Evolutionary conservation across 2,113 vertebrate species (phyloP).

Genomic region (Opisthocomus hoazin): DNA sequence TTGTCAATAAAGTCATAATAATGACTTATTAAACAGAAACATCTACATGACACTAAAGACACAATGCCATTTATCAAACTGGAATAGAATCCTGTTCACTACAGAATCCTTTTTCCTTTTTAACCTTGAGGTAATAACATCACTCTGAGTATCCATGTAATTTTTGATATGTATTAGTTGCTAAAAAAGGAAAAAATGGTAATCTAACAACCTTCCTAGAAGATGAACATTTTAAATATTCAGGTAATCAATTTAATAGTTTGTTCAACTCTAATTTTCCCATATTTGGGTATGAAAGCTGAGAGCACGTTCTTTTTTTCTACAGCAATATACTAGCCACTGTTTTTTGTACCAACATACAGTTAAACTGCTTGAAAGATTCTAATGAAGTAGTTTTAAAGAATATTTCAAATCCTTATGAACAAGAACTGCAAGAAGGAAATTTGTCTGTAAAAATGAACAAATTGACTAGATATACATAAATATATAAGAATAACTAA

Average conservation of each 20-base stretch:
- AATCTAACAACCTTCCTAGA: background rate
- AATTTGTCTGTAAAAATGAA: background rate
- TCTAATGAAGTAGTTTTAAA: background rate
- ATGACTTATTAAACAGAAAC: background rate
- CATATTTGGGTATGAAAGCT: background rate
- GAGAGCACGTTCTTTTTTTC: background rate
- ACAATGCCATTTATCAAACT: background rate
- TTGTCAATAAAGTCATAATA: background rate
- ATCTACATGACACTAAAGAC: background rate
- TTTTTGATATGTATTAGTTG: background rate
- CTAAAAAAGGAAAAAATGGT: background rate
- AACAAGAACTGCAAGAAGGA: background rate
- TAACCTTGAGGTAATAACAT: background rate
- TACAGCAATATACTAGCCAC: background rate
- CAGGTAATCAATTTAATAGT: background rate
- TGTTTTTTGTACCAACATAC: background rate
- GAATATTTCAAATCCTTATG: background rate
- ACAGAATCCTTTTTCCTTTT: background rate
- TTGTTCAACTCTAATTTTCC: background rate
- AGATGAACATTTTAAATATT: background rate
- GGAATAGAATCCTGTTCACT: background rate
- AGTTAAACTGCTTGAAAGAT: background rate
- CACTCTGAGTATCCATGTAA: background rate
- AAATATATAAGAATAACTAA: background rate
- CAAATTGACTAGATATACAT: background rate